Conservation (phyloP, 2,797 vertebrate genomes). For the Perodicticus potto region DNA sequence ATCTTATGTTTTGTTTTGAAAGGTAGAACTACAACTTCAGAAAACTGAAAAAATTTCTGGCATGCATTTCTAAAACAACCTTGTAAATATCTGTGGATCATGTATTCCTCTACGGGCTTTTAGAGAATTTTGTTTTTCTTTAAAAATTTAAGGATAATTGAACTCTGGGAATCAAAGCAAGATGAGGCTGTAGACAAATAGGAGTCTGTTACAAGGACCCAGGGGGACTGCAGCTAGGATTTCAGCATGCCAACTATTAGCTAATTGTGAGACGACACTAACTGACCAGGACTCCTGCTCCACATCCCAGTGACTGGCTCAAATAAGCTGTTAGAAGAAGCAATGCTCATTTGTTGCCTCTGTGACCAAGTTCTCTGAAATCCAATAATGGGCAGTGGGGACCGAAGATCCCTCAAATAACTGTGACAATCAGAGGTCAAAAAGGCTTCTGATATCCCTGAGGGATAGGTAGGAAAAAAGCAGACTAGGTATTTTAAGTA, state of each 20-base stretch:
- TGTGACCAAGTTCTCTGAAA: slow-evolving; percentile 32
- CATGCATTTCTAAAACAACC: slow-evolving; percentile 4
- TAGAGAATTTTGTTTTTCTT: slow-evolving; percentile 62
- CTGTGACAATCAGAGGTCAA: background rate
- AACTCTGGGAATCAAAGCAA: slow-evolving; percentile 66
- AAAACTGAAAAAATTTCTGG: slow-evolving; percentile 32
- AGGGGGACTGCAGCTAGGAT: background rate
- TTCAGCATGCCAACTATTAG: slow-evolving; percentile 63
- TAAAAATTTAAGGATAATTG: slow-evolving; percentile 77
- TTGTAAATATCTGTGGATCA: slow-evolving; percentile 53
- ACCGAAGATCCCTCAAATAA: background rate
- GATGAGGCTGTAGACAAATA: slow-evolving; percentile 80
- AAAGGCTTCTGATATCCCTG: background rate
- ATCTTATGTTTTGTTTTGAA: slow-evolving; percentile 30
- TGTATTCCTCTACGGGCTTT: background rate
- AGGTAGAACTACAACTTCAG: slow-evolving; percentile 42
- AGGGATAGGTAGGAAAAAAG: background rate
- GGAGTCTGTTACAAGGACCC: slow-evolving; percentile 2
- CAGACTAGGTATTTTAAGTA: background rate
- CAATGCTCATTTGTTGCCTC: slow-evolving; percentile 45
- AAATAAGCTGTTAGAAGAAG: slow-evolving; percentile 55
- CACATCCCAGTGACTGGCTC: background rate
- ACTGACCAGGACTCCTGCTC: background rate
- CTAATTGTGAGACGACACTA: slow-evolving; percentile 63
- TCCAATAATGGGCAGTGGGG: background rate